Evolutionary conservation across 92 coral and sea anemone species (phyloP).

Genomic region (Siderastrea siderea): DNA sequence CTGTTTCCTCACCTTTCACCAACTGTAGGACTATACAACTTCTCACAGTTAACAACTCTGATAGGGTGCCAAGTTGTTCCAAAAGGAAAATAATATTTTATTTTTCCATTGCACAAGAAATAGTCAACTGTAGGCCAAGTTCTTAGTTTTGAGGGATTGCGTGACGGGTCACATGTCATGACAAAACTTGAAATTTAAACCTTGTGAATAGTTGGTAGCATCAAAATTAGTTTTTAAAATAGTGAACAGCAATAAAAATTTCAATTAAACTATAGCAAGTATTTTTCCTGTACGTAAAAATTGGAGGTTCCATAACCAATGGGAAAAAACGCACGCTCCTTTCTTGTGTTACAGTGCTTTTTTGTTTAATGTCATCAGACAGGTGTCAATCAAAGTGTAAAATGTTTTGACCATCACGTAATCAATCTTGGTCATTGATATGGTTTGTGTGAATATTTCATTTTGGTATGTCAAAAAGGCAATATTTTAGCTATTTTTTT

Average conservation of each 20-base stretch:
- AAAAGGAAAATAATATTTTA: too few species aligned
- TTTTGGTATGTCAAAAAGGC: too few species aligned
- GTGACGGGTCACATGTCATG: neutral
- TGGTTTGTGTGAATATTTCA: too few species aligned
- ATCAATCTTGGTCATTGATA: too few species aligned
- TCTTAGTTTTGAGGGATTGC: neutral
- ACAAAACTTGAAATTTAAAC: neutral
- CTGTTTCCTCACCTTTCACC: conserved; percentile 48
- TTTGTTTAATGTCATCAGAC: neutral
- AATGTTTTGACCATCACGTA: neutral
- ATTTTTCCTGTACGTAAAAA: neutral
- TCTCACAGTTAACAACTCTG: neutral
- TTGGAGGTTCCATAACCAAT: neutral
- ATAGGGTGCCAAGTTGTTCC: neutral
- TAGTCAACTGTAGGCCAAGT: neutral
- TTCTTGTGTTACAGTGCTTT: neutral
- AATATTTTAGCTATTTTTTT: too few species aligned
- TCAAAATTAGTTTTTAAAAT: neutral
- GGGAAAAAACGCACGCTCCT: neutral
- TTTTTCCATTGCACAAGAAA: neutral
- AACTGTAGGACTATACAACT: neutral
- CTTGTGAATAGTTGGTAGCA: neutral
- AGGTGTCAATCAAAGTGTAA: neutral
- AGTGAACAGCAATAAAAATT: neutral
- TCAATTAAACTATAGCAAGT: neutral